A percentile compares a stretch with the other conserved stretches of the same genome.
These are phyloP conservation scores for Gasterosteus nipponicus DNA, from an alignment of 2,113 vertebrate genomes.

Conservation along the genomic window DNA sequence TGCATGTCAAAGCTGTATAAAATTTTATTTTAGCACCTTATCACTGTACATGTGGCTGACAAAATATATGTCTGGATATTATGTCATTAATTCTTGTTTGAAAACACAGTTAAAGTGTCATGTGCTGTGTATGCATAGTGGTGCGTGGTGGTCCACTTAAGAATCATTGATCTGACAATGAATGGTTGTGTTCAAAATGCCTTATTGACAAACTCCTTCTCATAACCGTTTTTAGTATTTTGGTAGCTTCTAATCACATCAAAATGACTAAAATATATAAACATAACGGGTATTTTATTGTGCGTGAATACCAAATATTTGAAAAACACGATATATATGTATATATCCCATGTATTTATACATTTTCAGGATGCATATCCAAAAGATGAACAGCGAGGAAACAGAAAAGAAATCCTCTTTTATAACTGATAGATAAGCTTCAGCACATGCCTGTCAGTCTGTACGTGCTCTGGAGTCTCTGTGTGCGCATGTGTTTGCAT, in stretches of 20 bases:
- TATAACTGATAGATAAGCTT: constrained; percentile 49
- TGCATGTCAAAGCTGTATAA: constrained; percentile 30
- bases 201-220: constrained; percentile 62
- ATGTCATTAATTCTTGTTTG: constrained; percentile 26
- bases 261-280: background rate
- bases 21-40: constrained; percentile 69
- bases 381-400: background rate
- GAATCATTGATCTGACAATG: constrained; percentile 38
- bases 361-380: constrained; percentile 13
- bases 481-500: constrained; percentile 63
- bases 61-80: constrained; percentile 12
- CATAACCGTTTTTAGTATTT: constrained; percentile 31
- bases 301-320: constrained; percentile 31
- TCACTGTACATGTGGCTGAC: constrained; percentile 24
- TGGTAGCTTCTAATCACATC: constrained; percentile 2
- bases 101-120: constrained; percentile 24
- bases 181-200: constrained; percentile 59
- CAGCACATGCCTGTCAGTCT: constrained; percentile 42
- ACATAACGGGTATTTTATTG: constrained; percentile 24
- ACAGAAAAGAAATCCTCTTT: constrained; percentile 40
- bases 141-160: constrained; percentile 28
- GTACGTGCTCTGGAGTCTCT: constrained; percentile 46
- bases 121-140: constrained; percentile 24
- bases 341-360: background rate
- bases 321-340: constrained; percentile 7